Base-by-base conservation (phyloP, 2,888 invertebrate species). In the Salticus scenicus region DNA sequence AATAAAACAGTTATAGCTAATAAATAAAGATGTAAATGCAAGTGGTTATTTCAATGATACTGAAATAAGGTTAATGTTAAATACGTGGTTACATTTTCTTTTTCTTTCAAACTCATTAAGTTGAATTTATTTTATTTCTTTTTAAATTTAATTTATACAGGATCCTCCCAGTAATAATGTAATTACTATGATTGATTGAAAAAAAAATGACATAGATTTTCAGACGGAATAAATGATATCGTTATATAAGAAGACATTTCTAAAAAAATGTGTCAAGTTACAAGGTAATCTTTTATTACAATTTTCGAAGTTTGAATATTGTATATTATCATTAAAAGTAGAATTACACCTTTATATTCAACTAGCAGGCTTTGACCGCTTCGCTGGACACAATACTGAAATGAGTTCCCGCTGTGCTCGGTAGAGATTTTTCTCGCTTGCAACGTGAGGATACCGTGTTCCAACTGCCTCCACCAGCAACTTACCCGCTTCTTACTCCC, bases 31-130 rank as follows among this genome's bases (percentile, higher is more conserved):
- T 28, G 33, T 47, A 57, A 71, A 12, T 71, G n/a, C 71, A 63
- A 78, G 37, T 41, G 31, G 31, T 78, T 72, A 71, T 20, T 64
- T 63, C 71, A 37, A 20, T 71, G 64, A 8, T 27, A 8, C 71
- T 42, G 28, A 63, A 78, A 78, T 71, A 24, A 42, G 78, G 78
- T 71, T 78, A 78, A 78, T 78, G 78, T 71, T 78, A 78, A 71
- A 71, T 71, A 47, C 42, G 71, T 20, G 71, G 2, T 51, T 28
- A 12, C n/a, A 4, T 47, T 57, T 12, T 20, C 12, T 57, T 17
- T 12, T 57, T 57, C 17, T 57, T 57, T 7, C 17, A 24, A 4
- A 24, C 24, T 57, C 57, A 4, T 57, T 57, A 2, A 7, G 37
- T 37, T 20, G 24, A 57, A 17, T 57, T 24, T 57, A 12, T 57